Conservation (phyloP, 2,113 vertebrate species). For the Nycticryphes semicollaris region DNA sequence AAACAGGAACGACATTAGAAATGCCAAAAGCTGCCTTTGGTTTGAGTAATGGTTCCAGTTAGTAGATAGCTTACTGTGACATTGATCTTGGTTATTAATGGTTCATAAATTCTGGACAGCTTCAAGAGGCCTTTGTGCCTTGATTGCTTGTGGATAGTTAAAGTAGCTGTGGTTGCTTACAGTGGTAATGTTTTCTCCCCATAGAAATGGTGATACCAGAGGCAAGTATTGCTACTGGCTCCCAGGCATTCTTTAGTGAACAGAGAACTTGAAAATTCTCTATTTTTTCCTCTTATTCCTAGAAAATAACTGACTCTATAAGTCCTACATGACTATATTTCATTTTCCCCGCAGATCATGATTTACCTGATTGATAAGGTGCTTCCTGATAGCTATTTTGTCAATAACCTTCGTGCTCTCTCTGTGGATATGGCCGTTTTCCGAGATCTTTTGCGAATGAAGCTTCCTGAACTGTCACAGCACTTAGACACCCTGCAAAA, state of each 20-base stretch:
- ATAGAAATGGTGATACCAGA: background rate
- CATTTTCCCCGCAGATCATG: slow-evolving; percentile 85
- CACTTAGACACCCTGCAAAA: slow-evolving; percentile 85
- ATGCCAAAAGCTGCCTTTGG: background rate
- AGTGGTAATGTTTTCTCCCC: background rate
- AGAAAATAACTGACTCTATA: background rate
- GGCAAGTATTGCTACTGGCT: background rate
- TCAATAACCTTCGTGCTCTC: slow-evolving; percentile 93
- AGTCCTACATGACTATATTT: background rate
- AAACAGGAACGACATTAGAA: background rate
- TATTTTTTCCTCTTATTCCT: background rate
- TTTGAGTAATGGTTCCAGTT: background rate
- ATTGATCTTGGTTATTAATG: background rate
- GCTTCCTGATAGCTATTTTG: slow-evolving; percentile 97
- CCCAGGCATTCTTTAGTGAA: background rate
- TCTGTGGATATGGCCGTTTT: slow-evolving; percentile 95
- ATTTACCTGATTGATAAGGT: slow-evolving; percentile 99
- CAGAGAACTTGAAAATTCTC: background rate
- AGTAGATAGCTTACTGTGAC: background rate
- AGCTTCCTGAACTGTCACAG: slow-evolving; percentile 87
- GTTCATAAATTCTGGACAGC: background rate
- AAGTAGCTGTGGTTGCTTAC: background rate
- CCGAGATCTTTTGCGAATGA: slow-evolving; percentile 85
- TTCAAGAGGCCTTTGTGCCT: background rate
- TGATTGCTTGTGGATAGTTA: background rate